Percentiles rank a stretch among this genome's conserved stretches.
Evolutionary conservation across 2,113 vertebrate species (phyloP).

Genomic region (human (Homo sapiens)): GRCh38 chr5:124592001-124592500

Average conservation of each 20-base stretch:
- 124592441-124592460: not conserved
- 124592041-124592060: fast-evolving
- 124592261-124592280: not conserved
- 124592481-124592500: not conserved
- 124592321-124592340: not conserved
- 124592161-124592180: not conserved
- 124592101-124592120: not conserved
- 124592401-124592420: not conserved
- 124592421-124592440: not conserved
- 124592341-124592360: not conserved
- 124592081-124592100: not conserved
- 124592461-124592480: not conserved
- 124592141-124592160: not conserved
- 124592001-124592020: not conserved
- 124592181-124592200: not conserved
- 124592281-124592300: not conserved
- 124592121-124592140: not conserved
- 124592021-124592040: fast-evolving
- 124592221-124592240: not conserved
- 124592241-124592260: not conserved
- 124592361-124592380: not conserved
- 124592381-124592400: not conserved
- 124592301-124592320: not conserved
- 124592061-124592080: not conserved
- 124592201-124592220: not conserved